Base-by-base conservation (phyloP, 2,888 invertebrate species). In the Hyalella azteca region DNA sequence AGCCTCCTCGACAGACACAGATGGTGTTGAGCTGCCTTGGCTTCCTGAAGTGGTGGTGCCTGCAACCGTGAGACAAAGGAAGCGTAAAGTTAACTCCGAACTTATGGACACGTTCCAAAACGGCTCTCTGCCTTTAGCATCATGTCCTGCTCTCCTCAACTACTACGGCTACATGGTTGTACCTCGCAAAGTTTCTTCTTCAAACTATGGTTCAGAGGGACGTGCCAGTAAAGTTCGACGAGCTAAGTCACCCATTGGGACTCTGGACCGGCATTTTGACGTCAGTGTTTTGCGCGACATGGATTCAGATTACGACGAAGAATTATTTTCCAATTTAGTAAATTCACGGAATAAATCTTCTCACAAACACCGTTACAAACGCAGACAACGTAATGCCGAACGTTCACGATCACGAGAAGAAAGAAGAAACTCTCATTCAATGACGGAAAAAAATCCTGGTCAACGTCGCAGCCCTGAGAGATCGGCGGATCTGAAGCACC, bases 161-260 rank as follows among this genome's bases (percentile, higher is more conserved):
- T 84, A 84, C 48, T 84, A 84, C 50, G 84, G 84, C n/a, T 84
- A 84, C 78, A 81, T 84, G 84, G 84, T 84, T 39, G 82, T 84
- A 1, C 84, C 84, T 26, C 80, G 78, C 9, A 79, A 78, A 41
- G 39, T 81, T 36, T 11, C 59, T n/a, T 36, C 29, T 26, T 45
- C 75, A 7, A 15, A 39, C 15, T 41, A n/a, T n/a, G 45, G 45
- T 0, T 45, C 75, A 13, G 22, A 45, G n/a, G 75, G 45, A 41
- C 40, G 75, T 3, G 41, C 22, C 26, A 75, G 29, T 7, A 41
- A 66, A 36, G 36, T 15, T 19, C 32, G 15, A 13, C 75, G 75
- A 45, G 19, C n/a, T n/a, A 75, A 45, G 11, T n/a, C 75, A 3
- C 41, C 22, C 15, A 40, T 41, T 32, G 40, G 41, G 15, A 75